A percentile compares a stretch with the other conserved stretches of the same genome.
These are phyloP conservation scores for Yponomeuta cagnagella DNA, from an alignment of 2,888 invertebrate genomes.

Conservation along the genomic window DNA sequence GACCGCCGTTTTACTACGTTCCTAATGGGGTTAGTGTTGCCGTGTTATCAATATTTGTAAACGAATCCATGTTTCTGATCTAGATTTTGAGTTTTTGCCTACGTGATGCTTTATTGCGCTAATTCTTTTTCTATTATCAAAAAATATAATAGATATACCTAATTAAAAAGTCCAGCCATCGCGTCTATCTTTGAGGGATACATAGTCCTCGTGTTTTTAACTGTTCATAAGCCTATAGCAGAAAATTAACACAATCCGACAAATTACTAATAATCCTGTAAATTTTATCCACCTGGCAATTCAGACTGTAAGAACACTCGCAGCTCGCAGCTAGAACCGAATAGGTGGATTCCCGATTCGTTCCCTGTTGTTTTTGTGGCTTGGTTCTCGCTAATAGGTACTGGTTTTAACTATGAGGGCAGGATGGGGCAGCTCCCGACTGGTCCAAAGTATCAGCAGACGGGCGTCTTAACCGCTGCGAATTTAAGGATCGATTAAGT, in stretches of 20 bases:
- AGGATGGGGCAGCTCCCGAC: constrained; percentile 26
- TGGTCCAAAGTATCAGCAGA: not conserved
- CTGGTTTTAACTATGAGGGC: constrained; percentile 55
- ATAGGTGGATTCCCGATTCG: constrained; percentile 72
- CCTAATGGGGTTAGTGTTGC: constrained; percentile 5
- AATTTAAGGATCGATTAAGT: not conserved
- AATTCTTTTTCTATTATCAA: no score
- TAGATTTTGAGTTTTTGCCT: not conserved
- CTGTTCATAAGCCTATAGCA: not conserved
- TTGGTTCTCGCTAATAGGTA: constrained; percentile 67
- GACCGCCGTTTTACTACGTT: constrained; percentile 44
- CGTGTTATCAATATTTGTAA: not conserved
- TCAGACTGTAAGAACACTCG: not conserved
- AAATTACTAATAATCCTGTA: not conserved
- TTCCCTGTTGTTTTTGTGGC: constrained; percentile 73
- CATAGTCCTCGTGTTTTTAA: no score
- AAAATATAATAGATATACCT: no score
- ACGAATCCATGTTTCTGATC: not conserved
- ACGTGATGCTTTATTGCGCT: no score
- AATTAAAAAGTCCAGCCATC: no score
- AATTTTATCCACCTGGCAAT: constrained; percentile 7
- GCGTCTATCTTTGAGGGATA: no score
- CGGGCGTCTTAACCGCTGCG: not conserved
- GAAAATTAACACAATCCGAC: not conserved
- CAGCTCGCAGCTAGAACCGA: not conserved